A percentile compares a stretch with the other conserved stretches of the same genome.
phyloP scores from a whole-genome alignment of 2,797 vertebrate species.

The Catamblyrhynchus diadema region DNA sequence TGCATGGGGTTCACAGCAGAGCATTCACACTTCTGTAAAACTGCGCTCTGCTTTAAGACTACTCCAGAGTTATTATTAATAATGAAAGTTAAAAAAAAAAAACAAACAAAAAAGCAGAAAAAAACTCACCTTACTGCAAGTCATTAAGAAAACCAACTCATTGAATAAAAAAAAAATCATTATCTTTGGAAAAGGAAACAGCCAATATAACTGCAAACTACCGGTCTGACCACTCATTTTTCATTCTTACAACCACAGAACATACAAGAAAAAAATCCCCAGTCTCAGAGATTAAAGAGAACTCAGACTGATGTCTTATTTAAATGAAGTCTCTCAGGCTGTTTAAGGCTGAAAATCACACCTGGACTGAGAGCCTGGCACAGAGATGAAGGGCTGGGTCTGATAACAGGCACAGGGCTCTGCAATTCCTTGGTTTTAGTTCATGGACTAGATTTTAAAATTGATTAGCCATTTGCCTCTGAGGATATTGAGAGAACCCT shows the following conservation, averaged over 20 bases:
- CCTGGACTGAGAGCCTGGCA: neutral
- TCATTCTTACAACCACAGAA: constrained; percentile 55
- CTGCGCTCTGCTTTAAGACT: neutral
- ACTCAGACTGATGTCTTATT: constrained; percentile 6
- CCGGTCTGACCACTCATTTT: constrained; percentile 38
- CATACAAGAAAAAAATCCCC: constrained; percentile 22
- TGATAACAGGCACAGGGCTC: fast-evolving
- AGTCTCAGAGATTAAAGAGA: constrained; percentile 14
- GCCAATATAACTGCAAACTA: constrained; percentile 54
- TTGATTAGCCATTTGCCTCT: neutral
- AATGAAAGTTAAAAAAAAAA: neutral
- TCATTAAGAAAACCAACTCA: constrained; percentile 49
- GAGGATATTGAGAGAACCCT: neutral
- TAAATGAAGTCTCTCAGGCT: constrained; percentile 28
- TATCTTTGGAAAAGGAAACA: constrained; percentile 56
- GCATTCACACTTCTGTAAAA: constrained; percentile 2
- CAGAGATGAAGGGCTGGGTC: neutral
- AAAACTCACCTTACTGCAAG: neutral
- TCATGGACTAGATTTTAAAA: neutral
- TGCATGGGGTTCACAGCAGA: neutral
- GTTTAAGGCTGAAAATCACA: constrained; percentile 50
- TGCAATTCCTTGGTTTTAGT: neutral
- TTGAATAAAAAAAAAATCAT: neutral
- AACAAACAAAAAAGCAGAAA: neutral
- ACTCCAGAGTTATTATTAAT: constrained; percentile 37